Base-by-base conservation (phyloP, 1,140 invertebrate genomes). In the Heliconius eleuchia region DNA sequence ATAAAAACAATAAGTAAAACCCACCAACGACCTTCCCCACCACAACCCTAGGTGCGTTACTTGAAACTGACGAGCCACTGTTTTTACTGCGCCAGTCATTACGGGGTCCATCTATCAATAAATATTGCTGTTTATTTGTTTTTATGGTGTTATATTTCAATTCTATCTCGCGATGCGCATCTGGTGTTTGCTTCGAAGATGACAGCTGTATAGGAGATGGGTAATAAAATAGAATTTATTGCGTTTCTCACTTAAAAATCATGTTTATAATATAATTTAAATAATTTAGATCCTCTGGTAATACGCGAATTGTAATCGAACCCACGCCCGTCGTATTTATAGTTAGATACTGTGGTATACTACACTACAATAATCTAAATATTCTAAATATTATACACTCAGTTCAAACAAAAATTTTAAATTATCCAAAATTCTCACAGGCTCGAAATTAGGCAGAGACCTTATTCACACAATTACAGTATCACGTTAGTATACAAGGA, bases 31-130 rank as follows among this genome's bases (percentile, higher is more conserved):
- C 37, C 3, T 79, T 76, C 27, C 55, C 4, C 37, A 66, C 7
- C 27, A 42, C 46, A 73, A 19, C 27, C 27, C 37, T 42, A 46
- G 27, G 42, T 13, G 50, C 52, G 23, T 80, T 75, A 76, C 70
- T 46, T 70, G 57, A 39, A 82, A 77, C 82, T 87, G 87, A 87
- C 85, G 85, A 87, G 57, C 60, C 1, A 81, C 82, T 82, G 81
- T 83, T 89, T 88, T 87, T 89, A 89, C 85, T 86, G 83, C 83
- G 78, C 75, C 83, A 85, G 85, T 88, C 86, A 86, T 87, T 87
- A 87, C 72, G 71, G 71, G 71, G 71, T 71, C 80, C 77, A 85
- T 87, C 82, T 80, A 84, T 87, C 86, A 87, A 77, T 77, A 34
- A 73, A 83, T 88, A 87, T 86, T 83, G 82, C 79, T 86, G 83